Evolutionary conservation across 1,140 invertebrate genomes (phyloP), one percentile per base, ranked within the genome.

Genomic region (Tetraneura akinire): DNA sequence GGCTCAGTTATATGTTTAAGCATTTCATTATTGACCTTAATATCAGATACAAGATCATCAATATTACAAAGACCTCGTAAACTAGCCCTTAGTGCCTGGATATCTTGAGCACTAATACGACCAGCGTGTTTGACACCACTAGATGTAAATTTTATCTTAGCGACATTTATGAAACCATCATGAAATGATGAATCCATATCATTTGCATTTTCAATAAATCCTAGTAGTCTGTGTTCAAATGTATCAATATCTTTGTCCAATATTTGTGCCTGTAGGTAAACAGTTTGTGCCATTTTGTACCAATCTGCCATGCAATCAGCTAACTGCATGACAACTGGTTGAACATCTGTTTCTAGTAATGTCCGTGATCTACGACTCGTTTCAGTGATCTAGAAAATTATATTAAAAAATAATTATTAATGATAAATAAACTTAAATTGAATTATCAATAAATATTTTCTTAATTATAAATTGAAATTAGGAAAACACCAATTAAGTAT

Each of bases 271-370:
- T 93, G 83, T 55, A 93, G 85, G 84, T 90, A 92, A 23, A 92
- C 90, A 2, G 92, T 93, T 84, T 93, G 92, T 10, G 92, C 92
- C 87, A 92, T 92, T 87, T 94, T 94, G 84, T 93, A 94, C 92
- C 92, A 94, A 86, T 94, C 93, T 9, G 92, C 91, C 51, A 93
- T 86, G 83, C 89, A 89, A 83, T 93, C 92, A 1, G 91, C 91
- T 18, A 91, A 86, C 71, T 91, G 90, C 26, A 88, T 88, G 29
- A 92, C 90, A 3, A 89, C 87, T 13, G 91, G 90, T 82, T 88
- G 86, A 80, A 91, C 91, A 83, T 92, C 90, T 21, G 86, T 86
- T 81, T 91, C 87, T 62, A 93, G 85, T 73, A 94, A 85, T 1
- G 87, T 86, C 82, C 91, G 90, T 66, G 92, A 87, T 80, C 90